phyloP scores from a whole-genome alignment of 2,888 invertebrate species.

The Eurois occulta region DNA sequence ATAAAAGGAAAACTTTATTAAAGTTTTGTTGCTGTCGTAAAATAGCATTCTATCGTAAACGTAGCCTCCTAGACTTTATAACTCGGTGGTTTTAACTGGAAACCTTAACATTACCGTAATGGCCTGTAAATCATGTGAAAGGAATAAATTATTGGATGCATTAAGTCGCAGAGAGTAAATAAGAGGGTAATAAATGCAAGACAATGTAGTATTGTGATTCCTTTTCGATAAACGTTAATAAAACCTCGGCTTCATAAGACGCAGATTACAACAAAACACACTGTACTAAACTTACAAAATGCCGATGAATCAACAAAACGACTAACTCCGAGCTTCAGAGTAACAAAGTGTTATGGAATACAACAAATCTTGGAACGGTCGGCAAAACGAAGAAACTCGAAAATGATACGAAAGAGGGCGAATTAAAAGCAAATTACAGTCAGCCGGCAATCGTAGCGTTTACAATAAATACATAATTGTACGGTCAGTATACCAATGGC shows the following conservation, averaged over 20 bases:
- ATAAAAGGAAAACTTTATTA: constrained; percentile 76
- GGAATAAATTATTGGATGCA: constrained; percentile 84
- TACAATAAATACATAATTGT: constrained; percentile 91
- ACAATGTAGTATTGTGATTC: constrained; percentile 75
- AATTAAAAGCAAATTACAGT: constrained; percentile 90
- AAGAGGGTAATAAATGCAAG: constrained; percentile 77
- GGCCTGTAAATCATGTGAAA: constrained; percentile 84
- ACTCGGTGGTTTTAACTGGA: constrained; percentile 79
- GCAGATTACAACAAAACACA: constrained; percentile 25
- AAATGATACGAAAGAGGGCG: constrained; percentile 89
- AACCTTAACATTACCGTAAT: constrained; percentile 82
- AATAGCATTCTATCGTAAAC: constrained; percentile 83
- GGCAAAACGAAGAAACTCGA: constrained; percentile 87
- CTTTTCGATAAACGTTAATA: constrained; percentile 46
- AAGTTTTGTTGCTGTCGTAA: constrained; percentile 80
- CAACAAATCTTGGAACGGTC: constrained; percentile 80
- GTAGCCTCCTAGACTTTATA: constrained; percentile 82
- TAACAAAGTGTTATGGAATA: constrained; percentile 63
- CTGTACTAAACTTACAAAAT: constrained; percentile 30
- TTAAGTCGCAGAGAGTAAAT: constrained; percentile 80
- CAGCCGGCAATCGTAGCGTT: constrained; percentile 89
- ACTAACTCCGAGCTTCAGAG: constrained; percentile 40
- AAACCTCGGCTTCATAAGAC: constrained; percentile 27
- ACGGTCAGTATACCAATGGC: constrained; percentile 88
- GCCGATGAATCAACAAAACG: constrained; percentile 43